These are phyloP conservation scores for Laupala kohalensis DNA, from an alignment of 1,140 invertebrate species.

Conservation along the genomic window DNA sequence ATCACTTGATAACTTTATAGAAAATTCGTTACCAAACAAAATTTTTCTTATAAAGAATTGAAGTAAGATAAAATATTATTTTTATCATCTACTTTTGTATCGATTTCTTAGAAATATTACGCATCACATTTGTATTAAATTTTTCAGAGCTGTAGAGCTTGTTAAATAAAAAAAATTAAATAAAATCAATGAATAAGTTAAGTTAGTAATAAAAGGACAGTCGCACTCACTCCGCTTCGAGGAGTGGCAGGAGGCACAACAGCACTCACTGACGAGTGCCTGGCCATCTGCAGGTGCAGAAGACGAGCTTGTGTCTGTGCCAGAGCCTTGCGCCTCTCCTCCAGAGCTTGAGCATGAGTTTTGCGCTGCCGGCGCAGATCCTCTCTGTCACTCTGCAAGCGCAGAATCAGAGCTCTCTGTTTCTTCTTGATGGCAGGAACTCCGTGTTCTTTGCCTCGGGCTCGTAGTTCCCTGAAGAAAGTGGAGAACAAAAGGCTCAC, in stretches of 20 bases:
- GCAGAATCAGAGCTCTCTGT: neutral
- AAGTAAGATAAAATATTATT: no score
- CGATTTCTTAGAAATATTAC: no score
- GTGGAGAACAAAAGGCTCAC: neutral
- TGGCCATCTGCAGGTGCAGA: neutral
- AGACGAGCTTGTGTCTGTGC: neutral
- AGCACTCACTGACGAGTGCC: neutral
- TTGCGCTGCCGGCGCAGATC: neutral
- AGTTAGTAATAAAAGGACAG: no score
- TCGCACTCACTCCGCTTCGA: no score
- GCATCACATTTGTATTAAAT: no score
- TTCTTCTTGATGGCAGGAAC: neutral
- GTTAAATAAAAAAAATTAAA: no score
- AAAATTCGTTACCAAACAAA: no score
- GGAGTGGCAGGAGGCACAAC: neutral
- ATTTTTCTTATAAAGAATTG: no score
- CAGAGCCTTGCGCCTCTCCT: neutral
- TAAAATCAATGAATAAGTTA: no score
- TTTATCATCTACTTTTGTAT: no score
- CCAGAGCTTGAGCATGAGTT: neutral
- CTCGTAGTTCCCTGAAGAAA: neutral
- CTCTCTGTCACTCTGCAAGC: neutral
- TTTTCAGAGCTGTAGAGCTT: no score
- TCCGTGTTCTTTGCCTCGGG: neutral
- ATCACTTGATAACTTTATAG: no score